Percentiles rank a stretch among this genome's conserved stretches.
Conservation (phyloP, 2,797 vertebrate genomes). For the Melanotaenia maccullochi region DNA sequence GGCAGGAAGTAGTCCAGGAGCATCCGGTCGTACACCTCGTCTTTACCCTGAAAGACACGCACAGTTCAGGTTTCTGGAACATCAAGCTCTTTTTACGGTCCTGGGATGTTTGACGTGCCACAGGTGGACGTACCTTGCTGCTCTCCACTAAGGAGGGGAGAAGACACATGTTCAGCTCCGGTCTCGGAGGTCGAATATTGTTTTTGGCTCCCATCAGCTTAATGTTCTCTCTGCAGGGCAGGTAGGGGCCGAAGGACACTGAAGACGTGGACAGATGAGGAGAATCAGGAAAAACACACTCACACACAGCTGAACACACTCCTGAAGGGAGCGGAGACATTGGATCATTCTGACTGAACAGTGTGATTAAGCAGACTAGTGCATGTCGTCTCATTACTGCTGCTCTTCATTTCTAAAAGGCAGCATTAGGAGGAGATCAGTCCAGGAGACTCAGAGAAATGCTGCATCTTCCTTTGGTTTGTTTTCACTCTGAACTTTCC, state of each 20-base stretch:
- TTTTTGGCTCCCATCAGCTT: slow-evolving; percentile 99
- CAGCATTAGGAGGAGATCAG: too few species aligned
- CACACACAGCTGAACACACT: too few species aligned
- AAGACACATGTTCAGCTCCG: slow-evolving; percentile 99
- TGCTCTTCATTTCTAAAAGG: too few species aligned
- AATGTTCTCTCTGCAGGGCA: slow-evolving; percentile 98
- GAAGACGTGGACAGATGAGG: background rate
- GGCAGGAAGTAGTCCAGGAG: slow-evolving; percentile 98
- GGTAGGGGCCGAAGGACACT: slow-evolving; percentile 99
- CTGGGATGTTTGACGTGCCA: background rate
- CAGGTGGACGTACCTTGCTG: slow-evolving; percentile 86
- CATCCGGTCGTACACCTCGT: slow-evolving; percentile 97
- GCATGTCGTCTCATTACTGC: too few species aligned
- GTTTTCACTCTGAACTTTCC: too few species aligned
- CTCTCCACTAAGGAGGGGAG: slow-evolving; percentile 99
- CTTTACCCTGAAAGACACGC: slow-evolving; percentile 88
- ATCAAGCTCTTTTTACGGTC: background rate
- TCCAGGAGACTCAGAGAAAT: too few species aligned
- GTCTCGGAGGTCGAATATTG: slow-evolving; percentile 96
- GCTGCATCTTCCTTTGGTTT: too few species aligned
- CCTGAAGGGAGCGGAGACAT: too few species aligned
- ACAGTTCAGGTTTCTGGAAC: background rate
- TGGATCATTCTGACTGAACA: too few species aligned
- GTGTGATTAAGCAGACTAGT: too few species aligned
- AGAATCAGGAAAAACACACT: too few species aligned